Conservation (phyloP, 2,888 invertebrate genomes). For the Tupiocoris notatus region DNA sequence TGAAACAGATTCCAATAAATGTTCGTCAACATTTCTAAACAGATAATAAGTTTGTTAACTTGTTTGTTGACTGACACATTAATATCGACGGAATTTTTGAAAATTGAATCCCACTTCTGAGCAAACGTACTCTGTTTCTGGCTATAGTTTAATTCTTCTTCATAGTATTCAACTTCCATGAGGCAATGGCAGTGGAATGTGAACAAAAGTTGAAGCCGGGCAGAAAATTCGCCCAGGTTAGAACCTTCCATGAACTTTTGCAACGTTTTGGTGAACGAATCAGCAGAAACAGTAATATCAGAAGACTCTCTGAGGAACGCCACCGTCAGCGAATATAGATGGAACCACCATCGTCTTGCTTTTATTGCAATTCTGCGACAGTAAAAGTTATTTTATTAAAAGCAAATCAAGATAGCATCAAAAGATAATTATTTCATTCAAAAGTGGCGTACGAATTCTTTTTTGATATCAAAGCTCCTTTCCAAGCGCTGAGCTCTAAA, state of each 20-base stretch:
- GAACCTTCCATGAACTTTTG: slow-evolving; percentile 82
- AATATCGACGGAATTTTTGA: not conserved
- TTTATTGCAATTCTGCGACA: slow-evolving; percentile 62
- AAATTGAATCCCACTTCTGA: no score
- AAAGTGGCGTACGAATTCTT: slow-evolving; percentile 19
- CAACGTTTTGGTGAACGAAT: slow-evolving; percentile 61
- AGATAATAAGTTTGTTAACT: slow-evolving; percentile 1
- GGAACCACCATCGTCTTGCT: slow-evolving; percentile 87
- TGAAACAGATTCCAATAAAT: slow-evolving; percentile 78
- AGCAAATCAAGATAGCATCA: not conserved
- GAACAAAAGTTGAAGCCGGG: slow-evolving; percentile 73
- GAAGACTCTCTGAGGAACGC: slow-evolving; percentile 58
- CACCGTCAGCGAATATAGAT: slow-evolving; percentile 71
- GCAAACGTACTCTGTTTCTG: not conserved
- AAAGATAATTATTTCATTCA: not conserved
- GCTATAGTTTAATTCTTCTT: not conserved
- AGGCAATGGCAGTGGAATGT: slow-evolving; percentile 73
- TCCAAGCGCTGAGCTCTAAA: slow-evolving; percentile 85
- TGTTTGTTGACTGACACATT: not conserved
- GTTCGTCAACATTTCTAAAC: slow-evolving; percentile 61
- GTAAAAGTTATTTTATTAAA: not conserved
- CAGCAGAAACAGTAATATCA: slow-evolving; percentile 42
- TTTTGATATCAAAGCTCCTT: slow-evolving; percentile 59
- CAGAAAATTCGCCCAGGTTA: slow-evolving; percentile 77
- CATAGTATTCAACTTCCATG: not conserved